Percentiles rank a stretch among this genome's conserved stretches.
Conservation (phyloP, 2,888 invertebrate species). For the Andrena hattorfiana region DNA sequence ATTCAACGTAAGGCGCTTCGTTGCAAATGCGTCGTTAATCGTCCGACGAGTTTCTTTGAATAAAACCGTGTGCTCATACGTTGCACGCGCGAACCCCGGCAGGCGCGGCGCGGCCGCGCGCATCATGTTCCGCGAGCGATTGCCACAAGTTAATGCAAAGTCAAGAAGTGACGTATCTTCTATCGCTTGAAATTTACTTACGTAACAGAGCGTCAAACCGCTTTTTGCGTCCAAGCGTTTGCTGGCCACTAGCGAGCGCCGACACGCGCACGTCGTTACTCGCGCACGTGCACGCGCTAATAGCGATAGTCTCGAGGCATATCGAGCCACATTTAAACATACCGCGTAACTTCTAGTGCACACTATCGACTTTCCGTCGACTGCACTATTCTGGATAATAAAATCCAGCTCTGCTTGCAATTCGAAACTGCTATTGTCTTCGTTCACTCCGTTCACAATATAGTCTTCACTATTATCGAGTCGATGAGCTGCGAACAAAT, state of each 20-base stretch:
- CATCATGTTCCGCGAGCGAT: constrained; percentile 18
- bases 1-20: constrained; percentile 3
- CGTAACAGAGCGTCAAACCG: constrained; percentile 39
- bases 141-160: constrained; percentile 37
- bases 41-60: constrained; percentile 17
- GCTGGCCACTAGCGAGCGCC: background rate
- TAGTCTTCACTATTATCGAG: too few relatives aligned
- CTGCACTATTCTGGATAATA: too few relatives aligned
- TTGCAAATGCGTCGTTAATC: constrained; percentile 6
- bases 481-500: too few relatives aligned
- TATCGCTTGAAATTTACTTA: constrained; percentile 50
- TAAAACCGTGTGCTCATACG: background rate
- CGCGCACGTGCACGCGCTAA: constrained; percentile 16
- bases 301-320: background rate
- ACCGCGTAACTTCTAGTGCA: too few relatives aligned
- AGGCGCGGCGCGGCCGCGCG: background rate
- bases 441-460: too few relatives aligned
- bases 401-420: too few relatives aligned
- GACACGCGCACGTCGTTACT: background rate
- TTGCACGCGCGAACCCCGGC: constrained; percentile 11
- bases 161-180: constrained; percentile 32
- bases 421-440: too few relatives aligned
- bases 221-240: constrained; percentile 12
- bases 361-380: too few relatives aligned
- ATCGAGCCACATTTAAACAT: too few relatives aligned